phyloP scores from a whole-genome alignment of 2,888 invertebrate genomes.

The Sinohyriopsis cumingii region DNA sequence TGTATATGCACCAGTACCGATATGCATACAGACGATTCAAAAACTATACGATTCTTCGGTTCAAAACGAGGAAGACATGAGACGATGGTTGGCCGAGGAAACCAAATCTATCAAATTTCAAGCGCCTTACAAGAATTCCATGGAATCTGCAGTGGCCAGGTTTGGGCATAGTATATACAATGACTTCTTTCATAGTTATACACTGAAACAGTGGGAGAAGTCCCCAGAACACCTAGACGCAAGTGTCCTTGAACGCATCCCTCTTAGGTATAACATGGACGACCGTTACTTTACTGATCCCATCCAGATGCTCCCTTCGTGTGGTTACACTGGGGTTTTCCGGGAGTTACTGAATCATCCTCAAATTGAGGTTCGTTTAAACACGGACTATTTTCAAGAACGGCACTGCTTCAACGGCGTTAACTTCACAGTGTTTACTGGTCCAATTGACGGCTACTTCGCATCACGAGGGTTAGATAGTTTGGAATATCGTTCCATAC shows the following conservation, averaged over 20 bases:
- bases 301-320: constrained; percentile 5
- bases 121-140: background rate
- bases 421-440: background rate
- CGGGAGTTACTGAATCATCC: constrained; percentile 7
- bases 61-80: background rate
- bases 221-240: constrained; percentile 8
- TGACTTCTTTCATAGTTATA: constrained; percentile 5
- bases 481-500: constrained; percentile 6
- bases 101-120: background rate
- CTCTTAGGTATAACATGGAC: constrained; percentile 5
- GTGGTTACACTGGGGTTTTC: constrained; percentile 5
- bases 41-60: constrained; percentile 4
- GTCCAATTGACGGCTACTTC: constrained; percentile 10
- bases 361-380: background rate
- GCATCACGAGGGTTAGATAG: background rate
- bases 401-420: no score
- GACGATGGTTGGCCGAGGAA: constrained; percentile 1
- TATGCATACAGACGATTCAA: constrained; percentile 9
- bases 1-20: constrained; percentile 5
- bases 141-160: constrained; percentile 4
- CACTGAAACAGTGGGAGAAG: constrained; percentile 10
- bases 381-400: constrained; percentile 1
- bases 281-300: constrained; percentile 10
- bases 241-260: constrained; percentile 7
- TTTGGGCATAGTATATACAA: constrained; percentile 3